Evolutionary conservation across 2,888 invertebrate species (phyloP).

Genomic region (Cosmorhoe ocellata): DNA sequence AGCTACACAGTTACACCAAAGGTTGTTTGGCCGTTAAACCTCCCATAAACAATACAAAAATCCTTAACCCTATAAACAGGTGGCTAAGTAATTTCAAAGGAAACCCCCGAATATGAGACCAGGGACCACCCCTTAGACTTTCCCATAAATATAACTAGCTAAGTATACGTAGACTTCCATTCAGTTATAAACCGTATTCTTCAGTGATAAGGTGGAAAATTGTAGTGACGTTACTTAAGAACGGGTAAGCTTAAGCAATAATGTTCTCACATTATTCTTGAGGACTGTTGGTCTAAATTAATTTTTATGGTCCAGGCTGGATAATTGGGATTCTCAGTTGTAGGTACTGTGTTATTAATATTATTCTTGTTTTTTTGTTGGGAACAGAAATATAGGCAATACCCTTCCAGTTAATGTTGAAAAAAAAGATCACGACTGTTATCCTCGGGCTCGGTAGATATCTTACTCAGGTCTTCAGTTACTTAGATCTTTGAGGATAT

Average conservation of each 20-base stretch:
- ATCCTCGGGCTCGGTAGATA: too few species aligned
- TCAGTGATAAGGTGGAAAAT: neutral
- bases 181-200: conserved; percentile 7
- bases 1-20: too few species aligned
- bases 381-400: too few species aligned
- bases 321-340: neutral
- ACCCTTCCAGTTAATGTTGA: too few species aligned
- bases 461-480: too few species aligned
- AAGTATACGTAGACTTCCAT: conserved; percentile 11
- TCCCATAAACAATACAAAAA: conserved; percentile 30
- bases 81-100: conserved; percentile 56
- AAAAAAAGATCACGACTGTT: too few species aligned
- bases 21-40: neutral
- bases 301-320: conserved; percentile 33
- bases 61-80: conserved; percentile 43
- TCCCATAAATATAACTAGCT: conserved; percentile 54
- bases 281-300: conserved; percentile 38
- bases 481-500: too few species aligned
- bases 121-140: conserved; percentile 50
- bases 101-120: conserved; percentile 54
- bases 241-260: conserved; percentile 38
- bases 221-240: conserved; percentile 30
- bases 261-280: conserved; percentile 39
- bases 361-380: too few species aligned
- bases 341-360: too few species aligned